These are phyloP conservation scores for Harpalus rubripes DNA, from an alignment of 2,888 invertebrate genomes.

Conservation along the genomic window DNA sequence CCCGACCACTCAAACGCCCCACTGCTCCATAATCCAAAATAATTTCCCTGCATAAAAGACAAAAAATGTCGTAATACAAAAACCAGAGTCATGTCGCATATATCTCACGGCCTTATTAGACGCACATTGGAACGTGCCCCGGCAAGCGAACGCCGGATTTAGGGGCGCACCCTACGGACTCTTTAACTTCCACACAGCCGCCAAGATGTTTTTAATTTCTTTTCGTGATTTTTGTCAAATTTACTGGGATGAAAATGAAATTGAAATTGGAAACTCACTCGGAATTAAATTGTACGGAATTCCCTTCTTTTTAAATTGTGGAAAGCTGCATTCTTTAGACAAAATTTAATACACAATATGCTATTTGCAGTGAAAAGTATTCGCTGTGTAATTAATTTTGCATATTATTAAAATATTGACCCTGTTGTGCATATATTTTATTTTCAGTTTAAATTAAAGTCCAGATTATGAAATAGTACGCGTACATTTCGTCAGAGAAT, in stretches of 20 bases:
- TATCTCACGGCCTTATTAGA: constrained; percentile 61
- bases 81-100: constrained; percentile 65
- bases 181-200: constrained; percentile 1
- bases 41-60: constrained; percentile 66
- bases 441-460: too few relatives aligned
- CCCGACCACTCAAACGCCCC: constrained; percentile 44
- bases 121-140: constrained; percentile 73
- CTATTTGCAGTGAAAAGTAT: too few relatives aligned
- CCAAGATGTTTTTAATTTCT: constrained; percentile 39
- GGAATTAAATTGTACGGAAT: constrained; percentile 12
- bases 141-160: constrained; percentile 75
- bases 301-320: not conserved
- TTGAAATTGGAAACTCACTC: constrained; percentile 9
- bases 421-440: too few relatives aligned
- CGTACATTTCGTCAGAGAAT: too few relatives aligned
- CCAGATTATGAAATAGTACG: too few relatives aligned
- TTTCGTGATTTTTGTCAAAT: constrained; percentile 42
- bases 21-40: constrained; percentile 63
- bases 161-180: constrained; percentile 17
- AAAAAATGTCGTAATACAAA: constrained; percentile 67
- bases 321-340: not conserved
- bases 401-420: too few relatives aligned
- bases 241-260: constrained; percentile 25
- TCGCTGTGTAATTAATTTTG: too few relatives aligned
- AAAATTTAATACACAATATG: too few relatives aligned